Evolutionary conservation across 2,113 vertebrate genomes (phyloP), one percentile per base, ranked within the genome.

Genomic region (Sturnus vulgaris): DNA sequence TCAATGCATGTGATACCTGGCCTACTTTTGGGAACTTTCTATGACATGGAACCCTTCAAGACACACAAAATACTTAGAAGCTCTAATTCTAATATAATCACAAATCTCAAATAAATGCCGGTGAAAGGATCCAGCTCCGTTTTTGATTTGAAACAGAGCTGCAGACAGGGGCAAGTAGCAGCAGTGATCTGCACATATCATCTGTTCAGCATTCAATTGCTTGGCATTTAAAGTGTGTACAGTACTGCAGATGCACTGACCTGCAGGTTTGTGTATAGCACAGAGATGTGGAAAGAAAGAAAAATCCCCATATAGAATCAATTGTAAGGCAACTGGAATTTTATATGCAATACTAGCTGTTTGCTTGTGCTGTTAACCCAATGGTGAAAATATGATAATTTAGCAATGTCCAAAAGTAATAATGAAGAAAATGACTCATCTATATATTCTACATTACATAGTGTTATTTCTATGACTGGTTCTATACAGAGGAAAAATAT

Each of bases 201-300:
- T 93, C 70, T 91, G 57, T 85, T 94, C 89, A 69, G 42, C 59
- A 63, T 86, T 94, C 71, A 80, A n/a, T 23, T 91, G 68, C 13
- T 93, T 86, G 91, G 64, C 72, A 94, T 75, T 93, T 95, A 73
- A 57, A 80, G 69, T 28, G 31, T 65, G 76, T 60, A 59, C 5
- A 23, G 33, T 88, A 9, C 33, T 86, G 60, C 86, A 94, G 72
- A 95, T 4, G 27, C 69, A 66, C 20, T 94, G 95, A 92, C 92
- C 92, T 90, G 69, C 47, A 90, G 75, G 50, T 56, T 81, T 83
- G 15, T 60, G 44, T 72, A n/a, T 13, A 81, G 55, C 44, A 66
- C 30, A 78, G 30, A 35, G 33, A 77, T 70, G 55, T 50, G 60
- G 71, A 73, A 94, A 88, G 71, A 86, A 88, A 60, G 22, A 88